These are phyloP conservation scores for Nebria brevicollis DNA, from an alignment of 2,888 invertebrate species.

Conservation along the genomic window DNA sequence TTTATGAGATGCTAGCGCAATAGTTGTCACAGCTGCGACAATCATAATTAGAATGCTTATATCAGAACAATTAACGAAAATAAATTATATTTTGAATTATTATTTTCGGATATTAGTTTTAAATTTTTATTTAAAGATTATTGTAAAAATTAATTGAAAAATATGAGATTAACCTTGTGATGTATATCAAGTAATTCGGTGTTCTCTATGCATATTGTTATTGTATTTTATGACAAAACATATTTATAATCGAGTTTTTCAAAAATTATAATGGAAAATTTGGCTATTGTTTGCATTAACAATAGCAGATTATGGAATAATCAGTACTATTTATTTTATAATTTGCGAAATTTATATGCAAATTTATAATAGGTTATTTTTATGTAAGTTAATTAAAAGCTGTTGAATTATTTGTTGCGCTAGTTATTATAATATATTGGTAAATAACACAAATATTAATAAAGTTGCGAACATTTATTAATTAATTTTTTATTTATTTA, in stretches of 20 bases:
- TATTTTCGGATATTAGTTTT: too few relatives aligned
- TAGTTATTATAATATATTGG: neutral
- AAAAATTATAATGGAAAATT: neutral
- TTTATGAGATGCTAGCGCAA: constrained; percentile 52
- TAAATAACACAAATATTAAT: neutral
- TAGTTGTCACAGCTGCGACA: constrained; percentile 56
- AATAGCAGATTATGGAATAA: neutral
- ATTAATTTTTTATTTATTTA: too few relatives aligned
- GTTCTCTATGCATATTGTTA: neutral
- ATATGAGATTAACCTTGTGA: too few relatives aligned
- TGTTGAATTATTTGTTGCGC: neutral
- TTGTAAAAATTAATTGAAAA: too few relatives aligned
- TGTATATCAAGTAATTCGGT: neutral
- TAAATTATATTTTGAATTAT: too few relatives aligned
- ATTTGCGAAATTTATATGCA: neutral
- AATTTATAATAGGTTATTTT: neutral
- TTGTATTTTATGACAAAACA: neutral
- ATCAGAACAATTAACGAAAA: constrained; percentile 8
- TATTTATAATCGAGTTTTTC: neutral
- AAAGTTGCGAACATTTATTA: too few relatives aligned
- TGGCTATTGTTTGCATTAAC: neutral
- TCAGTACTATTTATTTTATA: neutral
- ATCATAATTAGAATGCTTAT: constrained; percentile 54
- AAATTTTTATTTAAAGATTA: too few relatives aligned
- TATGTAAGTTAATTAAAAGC: neutral